phyloP scores from a whole-genome alignment of 2,113 vertebrate species.

The Xerus inauris region DNA sequence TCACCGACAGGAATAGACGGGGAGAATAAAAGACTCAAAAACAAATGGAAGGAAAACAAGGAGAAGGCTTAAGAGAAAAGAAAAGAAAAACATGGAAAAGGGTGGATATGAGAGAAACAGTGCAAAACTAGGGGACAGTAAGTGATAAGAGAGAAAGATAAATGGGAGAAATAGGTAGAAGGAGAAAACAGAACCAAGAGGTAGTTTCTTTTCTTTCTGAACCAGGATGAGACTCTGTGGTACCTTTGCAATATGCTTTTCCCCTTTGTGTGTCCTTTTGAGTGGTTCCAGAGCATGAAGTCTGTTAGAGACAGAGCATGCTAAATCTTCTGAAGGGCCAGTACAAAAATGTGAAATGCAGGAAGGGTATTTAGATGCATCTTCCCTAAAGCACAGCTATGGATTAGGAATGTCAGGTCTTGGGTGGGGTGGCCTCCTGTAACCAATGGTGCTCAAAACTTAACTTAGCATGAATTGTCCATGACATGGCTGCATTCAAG shows the following conservation, averaged over 20 bases:
- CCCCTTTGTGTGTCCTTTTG: neutral
- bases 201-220: neutral
- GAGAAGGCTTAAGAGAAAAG: neutral
- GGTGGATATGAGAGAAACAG: neutral
- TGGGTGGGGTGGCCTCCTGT: conserved; percentile 3
- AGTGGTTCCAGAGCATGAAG: neutral
- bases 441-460: conserved; percentile 60
- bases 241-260: neutral
- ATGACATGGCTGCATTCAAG: neutral
- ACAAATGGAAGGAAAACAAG: neutral
- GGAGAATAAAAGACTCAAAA: neutral
- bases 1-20: neutral
- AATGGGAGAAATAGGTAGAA: neutral
- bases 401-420: neutral
- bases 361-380: neutral
- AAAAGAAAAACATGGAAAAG: neutral
- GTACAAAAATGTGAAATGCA: neutral
- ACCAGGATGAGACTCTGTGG: neutral
- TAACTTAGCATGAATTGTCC: conserved; percentile 8
- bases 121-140: neutral
- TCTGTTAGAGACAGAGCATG: neutral
- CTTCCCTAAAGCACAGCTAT: conserved; percentile 2
- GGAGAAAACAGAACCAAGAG: neutral
- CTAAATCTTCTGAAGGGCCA: neutral
- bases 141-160: neutral